Conservation (phyloP, 2,113 vertebrate genomes). For the Lepus timidus region DNA sequence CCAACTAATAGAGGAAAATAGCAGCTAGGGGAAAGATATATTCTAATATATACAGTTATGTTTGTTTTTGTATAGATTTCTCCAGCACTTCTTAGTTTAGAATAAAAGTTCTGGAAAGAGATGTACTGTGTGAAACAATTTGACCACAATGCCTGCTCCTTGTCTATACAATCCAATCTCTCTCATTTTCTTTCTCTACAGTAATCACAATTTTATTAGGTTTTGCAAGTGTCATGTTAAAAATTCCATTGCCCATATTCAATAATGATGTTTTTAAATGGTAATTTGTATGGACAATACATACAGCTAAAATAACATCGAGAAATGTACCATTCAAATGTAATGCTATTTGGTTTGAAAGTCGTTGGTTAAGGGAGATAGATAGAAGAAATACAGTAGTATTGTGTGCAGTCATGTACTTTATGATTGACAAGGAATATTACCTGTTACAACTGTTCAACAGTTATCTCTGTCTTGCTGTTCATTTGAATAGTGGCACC, state of each 20-base stretch:
- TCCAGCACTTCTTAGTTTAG: background rate
- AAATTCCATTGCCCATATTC: background rate
- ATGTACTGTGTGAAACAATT: background rate
- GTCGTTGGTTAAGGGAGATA: background rate
- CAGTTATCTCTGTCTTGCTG: background rate
- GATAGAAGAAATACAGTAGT: background rate
- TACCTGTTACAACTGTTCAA: background rate
- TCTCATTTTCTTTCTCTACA: background rate
- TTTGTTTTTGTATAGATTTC: background rate
- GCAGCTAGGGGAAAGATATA: background rate
- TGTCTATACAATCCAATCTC: background rate
- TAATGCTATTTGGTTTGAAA: background rate
- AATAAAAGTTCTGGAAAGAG: constrained; percentile 10
- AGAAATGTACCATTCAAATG: background rate
- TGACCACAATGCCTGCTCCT: background rate
- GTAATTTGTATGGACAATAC: background rate
- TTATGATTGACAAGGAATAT: background rate
- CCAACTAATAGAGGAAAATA: background rate
- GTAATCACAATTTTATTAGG: background rate
- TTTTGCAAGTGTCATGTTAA: background rate
- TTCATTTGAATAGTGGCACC: background rate
- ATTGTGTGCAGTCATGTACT: background rate
- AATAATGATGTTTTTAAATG: background rate
- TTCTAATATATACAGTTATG: background rate
- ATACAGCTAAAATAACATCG: background rate